Conservation (phyloP, 2,888 invertebrate genomes). For the Leptinotarsa tumamoca region DNA sequence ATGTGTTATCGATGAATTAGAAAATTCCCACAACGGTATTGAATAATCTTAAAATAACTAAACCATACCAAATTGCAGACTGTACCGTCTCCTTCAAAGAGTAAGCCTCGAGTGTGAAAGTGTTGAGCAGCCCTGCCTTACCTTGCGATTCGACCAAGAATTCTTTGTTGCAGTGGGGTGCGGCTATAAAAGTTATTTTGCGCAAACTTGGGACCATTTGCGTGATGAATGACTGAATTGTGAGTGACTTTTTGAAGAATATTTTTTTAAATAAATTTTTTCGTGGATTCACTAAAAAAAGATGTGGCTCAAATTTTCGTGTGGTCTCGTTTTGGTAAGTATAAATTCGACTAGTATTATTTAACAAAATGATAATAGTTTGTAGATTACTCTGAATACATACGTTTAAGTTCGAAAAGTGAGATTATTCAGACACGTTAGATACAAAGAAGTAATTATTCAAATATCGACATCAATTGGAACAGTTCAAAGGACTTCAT, state of each 20-base stretch:
- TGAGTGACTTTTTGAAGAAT: constrained; percentile 19
- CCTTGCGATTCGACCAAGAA: constrained; percentile 45
- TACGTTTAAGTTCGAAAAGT: too few species aligned
- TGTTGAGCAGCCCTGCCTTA: constrained; percentile 40
- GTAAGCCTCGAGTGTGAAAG: constrained; percentile 41
- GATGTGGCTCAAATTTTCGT: neutral
- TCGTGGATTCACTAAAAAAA: neutral
- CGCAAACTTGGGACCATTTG: constrained; percentile 18
- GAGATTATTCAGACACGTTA: too few species aligned
- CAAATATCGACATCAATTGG: too few species aligned
- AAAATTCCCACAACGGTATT: neutral
- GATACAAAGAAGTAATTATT: too few species aligned
- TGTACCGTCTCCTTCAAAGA: constrained; percentile 19
- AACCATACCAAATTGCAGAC: constrained; percentile 1
- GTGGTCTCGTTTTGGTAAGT: constrained; percentile 10
- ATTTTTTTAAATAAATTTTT: neutral
- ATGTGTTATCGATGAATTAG: neutral
- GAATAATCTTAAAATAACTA: neutral
- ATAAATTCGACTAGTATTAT: neutral
- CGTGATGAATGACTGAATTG: constrained; percentile 15
- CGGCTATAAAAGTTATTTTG: constrained; percentile 46
- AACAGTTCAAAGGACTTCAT: too few species aligned
- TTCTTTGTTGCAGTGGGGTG: constrained; percentile 52
- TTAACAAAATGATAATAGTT: too few species aligned
- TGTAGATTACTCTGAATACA: too few species aligned